Conservation (phyloP, 1,140 invertebrate genomes). For the Pteromalus puparum region DNA sequence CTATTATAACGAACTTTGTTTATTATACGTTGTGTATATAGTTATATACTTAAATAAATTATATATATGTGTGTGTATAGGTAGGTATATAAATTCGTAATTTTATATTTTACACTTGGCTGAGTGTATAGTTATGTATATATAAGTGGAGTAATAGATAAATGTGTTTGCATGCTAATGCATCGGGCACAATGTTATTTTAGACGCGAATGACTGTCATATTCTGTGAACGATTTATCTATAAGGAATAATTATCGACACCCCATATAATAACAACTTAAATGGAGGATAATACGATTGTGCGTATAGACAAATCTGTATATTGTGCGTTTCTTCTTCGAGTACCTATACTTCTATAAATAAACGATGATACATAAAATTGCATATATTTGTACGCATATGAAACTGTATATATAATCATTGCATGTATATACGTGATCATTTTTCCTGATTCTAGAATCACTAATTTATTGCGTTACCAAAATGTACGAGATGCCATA, state of each 20-base stretch:
- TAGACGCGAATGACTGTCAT: neutral
- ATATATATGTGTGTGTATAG: neutral
- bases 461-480: neutral
- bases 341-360: neutral
- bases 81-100: slow-evolving; percentile 3
- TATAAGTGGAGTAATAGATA: neutral
- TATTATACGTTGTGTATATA: slow-evolving; percentile 32
- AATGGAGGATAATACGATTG: neutral
- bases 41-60: neutral
- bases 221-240: neutral
- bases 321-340: neutral
- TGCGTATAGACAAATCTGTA: neutral
- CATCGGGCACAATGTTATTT: neutral
- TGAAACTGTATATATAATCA: neutral
- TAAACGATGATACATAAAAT: neutral
- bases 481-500: slow-evolving; percentile 25
- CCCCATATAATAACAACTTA: neutral
- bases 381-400: neutral
- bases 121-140: neutral
- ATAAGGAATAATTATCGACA: neutral
- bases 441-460: neutral
- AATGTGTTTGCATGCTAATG: neutral
- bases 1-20: neutral
- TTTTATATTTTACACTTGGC: neutral
- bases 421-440: neutral